These are phyloP conservation scores for Chamaea fasciata DNA, from an alignment of 2,113 vertebrate genomes.

Conservation along the genomic window DNA sequence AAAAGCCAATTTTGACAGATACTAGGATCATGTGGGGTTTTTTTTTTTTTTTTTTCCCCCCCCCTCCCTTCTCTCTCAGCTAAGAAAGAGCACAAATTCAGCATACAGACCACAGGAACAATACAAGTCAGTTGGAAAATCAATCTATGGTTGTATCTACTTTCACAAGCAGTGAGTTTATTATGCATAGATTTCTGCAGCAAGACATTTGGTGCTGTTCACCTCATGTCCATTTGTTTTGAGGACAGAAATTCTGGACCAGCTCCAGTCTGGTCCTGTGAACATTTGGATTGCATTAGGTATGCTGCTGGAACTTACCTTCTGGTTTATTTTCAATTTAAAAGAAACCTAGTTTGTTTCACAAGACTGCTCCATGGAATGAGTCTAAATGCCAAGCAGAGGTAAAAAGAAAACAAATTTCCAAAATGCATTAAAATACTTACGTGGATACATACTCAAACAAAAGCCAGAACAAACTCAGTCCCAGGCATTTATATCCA, in stretches of 20 bases:
- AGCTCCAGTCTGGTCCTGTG: background rate
- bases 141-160: background rate
- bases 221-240: background rate
- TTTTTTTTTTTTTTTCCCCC: background rate
- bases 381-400: background rate
- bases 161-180: background rate
- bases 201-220: background rate
- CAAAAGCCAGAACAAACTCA: background rate
- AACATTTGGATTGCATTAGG: background rate
- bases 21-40: background rate
- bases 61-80: background rate
- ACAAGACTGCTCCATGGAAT: background rate
- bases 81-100: background rate
- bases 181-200: background rate
- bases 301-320: background rate
- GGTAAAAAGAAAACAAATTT: background rate
- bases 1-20: background rate
- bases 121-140: background rate
- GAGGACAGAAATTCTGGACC: background rate
- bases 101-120: background rate
- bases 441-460: background rate
- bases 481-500: background rate
- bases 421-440: background rate
- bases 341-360: background rate
- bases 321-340: background rate